Conservation (phyloP, 2,113 vertebrate genomes). For the Psilopogon haemacephalus region DNA sequence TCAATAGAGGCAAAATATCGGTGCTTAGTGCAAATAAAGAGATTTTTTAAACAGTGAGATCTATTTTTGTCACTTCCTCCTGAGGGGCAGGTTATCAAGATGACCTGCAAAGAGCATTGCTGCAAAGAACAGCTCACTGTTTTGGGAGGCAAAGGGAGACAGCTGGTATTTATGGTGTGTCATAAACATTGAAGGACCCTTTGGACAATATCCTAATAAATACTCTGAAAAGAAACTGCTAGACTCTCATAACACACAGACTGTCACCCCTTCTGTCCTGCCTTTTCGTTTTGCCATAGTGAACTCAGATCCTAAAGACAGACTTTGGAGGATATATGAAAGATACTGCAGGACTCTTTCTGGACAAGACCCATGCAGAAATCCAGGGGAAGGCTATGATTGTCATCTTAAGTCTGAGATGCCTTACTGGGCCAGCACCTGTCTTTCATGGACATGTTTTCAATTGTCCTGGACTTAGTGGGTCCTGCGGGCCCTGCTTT, state of each 20-base stretch:
- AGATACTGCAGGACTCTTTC: not conserved
- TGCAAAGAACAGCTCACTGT: constrained; percentile 28
- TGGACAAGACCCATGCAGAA: not conserved
- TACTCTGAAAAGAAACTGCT: constrained; percentile 2
- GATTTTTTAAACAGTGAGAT: not conserved
- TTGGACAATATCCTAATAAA: constrained; percentile 52
- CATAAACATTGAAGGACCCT: constrained; percentile 41
- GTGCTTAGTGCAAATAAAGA: constrained; percentile 49
- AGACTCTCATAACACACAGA: not conserved
- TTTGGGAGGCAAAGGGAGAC: not conserved
- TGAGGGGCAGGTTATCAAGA: constrained; percentile 64
- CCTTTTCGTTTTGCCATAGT: not conserved
- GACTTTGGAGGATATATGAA: not conserved
- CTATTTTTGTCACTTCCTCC: constrained; percentile 68
- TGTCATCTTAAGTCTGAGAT: not conserved
- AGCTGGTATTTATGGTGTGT: constrained; percentile 42
- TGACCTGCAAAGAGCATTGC: constrained; percentile 51
- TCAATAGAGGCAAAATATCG: constrained; percentile 9
- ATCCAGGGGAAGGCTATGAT: not conserved
- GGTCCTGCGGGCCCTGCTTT: not conserved
- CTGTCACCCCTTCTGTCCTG: not conserved
- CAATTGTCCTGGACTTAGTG: not conserved
- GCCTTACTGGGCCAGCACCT: not conserved
- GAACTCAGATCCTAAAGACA: not conserved
- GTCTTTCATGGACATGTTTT: not conserved